These are phyloP conservation scores for Urocolius indicus DNA, from an alignment of 2,113 vertebrate species.

Conservation along the genomic window DNA sequence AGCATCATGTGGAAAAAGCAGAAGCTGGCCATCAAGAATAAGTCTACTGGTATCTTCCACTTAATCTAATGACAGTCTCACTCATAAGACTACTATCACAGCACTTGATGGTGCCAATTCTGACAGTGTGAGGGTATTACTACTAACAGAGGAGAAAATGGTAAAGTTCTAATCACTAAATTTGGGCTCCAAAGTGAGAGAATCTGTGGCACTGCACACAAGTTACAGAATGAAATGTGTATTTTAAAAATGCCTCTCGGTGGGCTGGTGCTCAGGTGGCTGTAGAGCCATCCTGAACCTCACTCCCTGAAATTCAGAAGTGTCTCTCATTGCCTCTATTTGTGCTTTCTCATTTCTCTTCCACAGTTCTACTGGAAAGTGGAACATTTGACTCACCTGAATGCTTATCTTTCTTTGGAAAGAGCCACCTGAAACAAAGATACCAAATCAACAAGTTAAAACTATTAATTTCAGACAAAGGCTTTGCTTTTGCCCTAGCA, in stretches of 20 bases:
- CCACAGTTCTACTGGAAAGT: background rate
- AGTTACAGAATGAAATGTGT: background rate
- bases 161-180: background rate
- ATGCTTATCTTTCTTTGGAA: background rate
- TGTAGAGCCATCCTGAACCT: background rate
- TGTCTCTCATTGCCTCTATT: background rate
- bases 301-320: background rate
- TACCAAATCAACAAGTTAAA: background rate
- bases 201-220: background rate
- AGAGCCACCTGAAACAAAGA: slow-evolving; percentile 27
- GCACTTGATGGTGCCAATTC: background rate
- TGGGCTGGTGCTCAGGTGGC: background rate
- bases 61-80: background rate
- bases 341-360: background rate
- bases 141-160: background rate
- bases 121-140: background rate
- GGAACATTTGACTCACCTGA: slow-evolving; percentile 23
- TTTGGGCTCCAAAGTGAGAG: background rate
- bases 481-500: background rate
- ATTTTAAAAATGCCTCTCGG: background rate
- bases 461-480: background rate
- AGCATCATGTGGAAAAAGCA: background rate
- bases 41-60: background rate
- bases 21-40: background rate
- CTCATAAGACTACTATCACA: background rate